phyloP scores from a whole-genome alignment of 2,888 invertebrate genomes.

The Callyntrura sp. region DNA sequence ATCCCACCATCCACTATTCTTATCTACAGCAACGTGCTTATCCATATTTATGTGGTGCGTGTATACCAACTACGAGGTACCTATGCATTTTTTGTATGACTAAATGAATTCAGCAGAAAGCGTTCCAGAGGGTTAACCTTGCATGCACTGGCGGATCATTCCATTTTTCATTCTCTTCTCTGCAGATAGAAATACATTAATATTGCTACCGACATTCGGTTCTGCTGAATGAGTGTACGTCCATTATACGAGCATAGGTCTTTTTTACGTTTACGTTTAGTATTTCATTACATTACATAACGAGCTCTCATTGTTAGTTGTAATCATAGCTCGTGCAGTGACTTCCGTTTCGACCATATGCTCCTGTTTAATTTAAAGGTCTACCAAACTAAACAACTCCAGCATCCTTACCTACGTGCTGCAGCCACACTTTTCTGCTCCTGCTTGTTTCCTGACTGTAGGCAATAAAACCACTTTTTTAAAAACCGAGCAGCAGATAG shows the following conservation, averaged over 20 bases:
- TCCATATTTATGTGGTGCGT: background rate
- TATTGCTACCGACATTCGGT: too few relatives aligned
- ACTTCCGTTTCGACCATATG: conserved; percentile 11
- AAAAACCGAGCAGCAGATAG: too few relatives aligned
- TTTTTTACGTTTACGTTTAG: background rate
- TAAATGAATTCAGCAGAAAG: conserved; percentile 18
- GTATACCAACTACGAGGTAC: too few relatives aligned
- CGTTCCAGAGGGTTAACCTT: conserved; percentile 56
- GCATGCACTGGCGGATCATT: conserved; percentile 13
- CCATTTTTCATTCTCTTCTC: background rate
- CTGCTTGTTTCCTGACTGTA: too few relatives aligned
- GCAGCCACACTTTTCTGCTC: too few relatives aligned
- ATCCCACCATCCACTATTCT: background rate
- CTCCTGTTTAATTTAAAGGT: too few relatives aligned
- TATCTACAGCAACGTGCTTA: background rate
- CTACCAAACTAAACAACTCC: too few relatives aligned
- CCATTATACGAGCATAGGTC: background rate
- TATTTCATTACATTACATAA: too few relatives aligned
- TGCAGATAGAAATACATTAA: background rate
- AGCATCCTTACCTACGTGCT: too few relatives aligned
- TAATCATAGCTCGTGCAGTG: conserved; percentile 18
- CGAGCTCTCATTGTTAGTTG: background rate
- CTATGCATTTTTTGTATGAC: background rate
- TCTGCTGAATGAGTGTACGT: background rate
- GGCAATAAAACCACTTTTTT: too few relatives aligned